Evolutionary conservation across 2,113 vertebrate species (phyloP).

Genomic region (Chlorodrepanis virens): DNA sequence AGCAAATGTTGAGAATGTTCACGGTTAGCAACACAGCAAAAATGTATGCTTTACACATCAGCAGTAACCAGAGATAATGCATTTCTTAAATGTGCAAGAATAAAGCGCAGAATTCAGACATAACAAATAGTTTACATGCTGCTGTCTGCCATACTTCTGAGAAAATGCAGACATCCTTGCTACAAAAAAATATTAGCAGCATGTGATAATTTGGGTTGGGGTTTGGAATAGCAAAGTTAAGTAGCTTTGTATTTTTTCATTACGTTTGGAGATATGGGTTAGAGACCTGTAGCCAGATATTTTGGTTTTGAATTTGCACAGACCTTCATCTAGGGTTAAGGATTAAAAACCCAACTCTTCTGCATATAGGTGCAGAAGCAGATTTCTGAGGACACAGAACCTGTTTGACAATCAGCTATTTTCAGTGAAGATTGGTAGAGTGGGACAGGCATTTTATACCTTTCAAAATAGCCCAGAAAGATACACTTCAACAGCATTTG

Average conservation of each 20-base stretch:
- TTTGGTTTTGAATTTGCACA: neutral
- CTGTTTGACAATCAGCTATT: neutral
- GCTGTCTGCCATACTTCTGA: neutral
- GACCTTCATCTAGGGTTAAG: neutral
- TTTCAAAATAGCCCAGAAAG: neutral
- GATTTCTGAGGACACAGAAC: neutral
- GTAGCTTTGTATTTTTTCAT: neutral
- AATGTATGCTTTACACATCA: neutral
- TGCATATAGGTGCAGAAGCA: accelerated
- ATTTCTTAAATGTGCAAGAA: neutral
- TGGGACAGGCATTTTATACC: neutral
- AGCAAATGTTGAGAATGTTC: neutral
- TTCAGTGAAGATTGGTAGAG: neutral
- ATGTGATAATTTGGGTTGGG: neutral
- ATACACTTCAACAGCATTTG: neutral
- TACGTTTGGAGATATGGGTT: neutral
- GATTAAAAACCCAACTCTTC: neutral
- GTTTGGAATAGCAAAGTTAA: neutral
- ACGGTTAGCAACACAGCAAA: neutral
- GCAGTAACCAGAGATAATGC: neutral
- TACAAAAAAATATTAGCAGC: neutral
- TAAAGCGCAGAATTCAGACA: neutral
- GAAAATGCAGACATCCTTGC: neutral
- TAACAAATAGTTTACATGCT: neutral
- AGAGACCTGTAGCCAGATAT: neutral